These are phyloP conservation scores for Hypselothyrea guttata DNA, from an alignment of 2,888 invertebrate genomes.

Conservation along the genomic window DNA sequence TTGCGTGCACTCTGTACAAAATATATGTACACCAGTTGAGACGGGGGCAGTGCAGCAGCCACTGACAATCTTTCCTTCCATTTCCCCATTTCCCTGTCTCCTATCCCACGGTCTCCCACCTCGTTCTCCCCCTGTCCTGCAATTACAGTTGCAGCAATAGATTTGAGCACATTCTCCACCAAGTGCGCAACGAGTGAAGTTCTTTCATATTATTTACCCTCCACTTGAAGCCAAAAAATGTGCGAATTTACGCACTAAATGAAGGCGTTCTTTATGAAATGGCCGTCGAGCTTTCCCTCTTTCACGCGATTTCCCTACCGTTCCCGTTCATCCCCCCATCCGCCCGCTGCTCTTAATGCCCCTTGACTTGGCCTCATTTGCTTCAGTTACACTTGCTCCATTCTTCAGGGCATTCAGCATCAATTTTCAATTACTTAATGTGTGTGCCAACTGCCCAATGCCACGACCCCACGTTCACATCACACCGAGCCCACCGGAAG, in stretches of 20 bases:
- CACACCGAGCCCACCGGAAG: background rate
- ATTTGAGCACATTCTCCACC: too few species aligned
- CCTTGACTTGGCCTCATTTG: too few species aligned
- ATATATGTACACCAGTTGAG: background rate
- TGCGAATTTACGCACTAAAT: slow-evolving; percentile 22
- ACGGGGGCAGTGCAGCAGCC: too few species aligned
- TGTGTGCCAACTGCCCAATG: slow-evolving; percentile 42
- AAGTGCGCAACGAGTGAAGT: background rate
- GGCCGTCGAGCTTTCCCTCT: background rate
- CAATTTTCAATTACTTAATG: slow-evolving; percentile 60
- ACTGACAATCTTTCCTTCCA: too few species aligned
- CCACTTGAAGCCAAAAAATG: slow-evolving; percentile 22
- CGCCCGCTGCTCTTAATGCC: too few species aligned
- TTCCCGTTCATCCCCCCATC: background rate
- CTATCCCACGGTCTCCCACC: too few species aligned
- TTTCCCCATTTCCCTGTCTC: too few species aligned
- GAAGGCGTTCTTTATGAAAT: slow-evolving; percentile 21
- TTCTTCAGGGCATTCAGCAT: slow-evolving; percentile 18
- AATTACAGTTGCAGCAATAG: too few species aligned
- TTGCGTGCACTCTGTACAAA: background rate
- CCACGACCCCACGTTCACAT: background rate
- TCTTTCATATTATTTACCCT: slow-evolving; percentile 23
- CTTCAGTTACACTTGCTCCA: background rate
- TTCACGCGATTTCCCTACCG: background rate
- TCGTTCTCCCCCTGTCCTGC: too few species aligned